These are phyloP conservation scores for Nemotelus pantherinus DNA, from an alignment of 2,888 invertebrate species.

Conservation along the genomic window DNA sequence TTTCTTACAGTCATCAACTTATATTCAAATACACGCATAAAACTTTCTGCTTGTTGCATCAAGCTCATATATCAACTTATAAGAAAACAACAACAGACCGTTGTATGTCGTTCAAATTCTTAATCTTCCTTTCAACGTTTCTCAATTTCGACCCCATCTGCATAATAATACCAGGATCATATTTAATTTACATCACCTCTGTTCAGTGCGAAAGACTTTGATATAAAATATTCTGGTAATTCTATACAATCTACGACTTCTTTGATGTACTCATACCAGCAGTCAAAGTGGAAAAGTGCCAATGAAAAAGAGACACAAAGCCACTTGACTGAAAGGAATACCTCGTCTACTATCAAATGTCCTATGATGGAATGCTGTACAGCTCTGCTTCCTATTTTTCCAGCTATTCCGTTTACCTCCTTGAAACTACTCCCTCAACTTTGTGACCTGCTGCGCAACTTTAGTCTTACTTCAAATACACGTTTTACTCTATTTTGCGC, in stretches of 20 bases:
- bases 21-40: no score
- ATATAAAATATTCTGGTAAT: conserved; percentile 16
- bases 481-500: not conserved
- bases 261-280: not conserved
- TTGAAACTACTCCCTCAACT: not conserved
- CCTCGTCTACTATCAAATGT: conserved; percentile 13
- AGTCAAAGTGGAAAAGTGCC: not conserved
- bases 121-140: no score
- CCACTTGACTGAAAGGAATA: conserved; percentile 23
- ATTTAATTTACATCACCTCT: conserved; percentile 10
- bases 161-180: conserved; percentile 20
- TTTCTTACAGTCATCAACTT: no score
- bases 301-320: not conserved
- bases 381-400: not conserved
- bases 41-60: no score
- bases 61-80: no score
- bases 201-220: not conserved
- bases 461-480: conserved; percentile 6
- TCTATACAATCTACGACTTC: conserved; percentile 31
- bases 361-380: conserved; percentile 1
- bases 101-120: no score
- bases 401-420: no score
- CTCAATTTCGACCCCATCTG: no score
- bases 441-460: not conserved
- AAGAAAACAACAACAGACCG: no score